Evolutionary conservation across 2,888 invertebrate genomes (phyloP).

Genomic region (Muscina levida): DNA sequence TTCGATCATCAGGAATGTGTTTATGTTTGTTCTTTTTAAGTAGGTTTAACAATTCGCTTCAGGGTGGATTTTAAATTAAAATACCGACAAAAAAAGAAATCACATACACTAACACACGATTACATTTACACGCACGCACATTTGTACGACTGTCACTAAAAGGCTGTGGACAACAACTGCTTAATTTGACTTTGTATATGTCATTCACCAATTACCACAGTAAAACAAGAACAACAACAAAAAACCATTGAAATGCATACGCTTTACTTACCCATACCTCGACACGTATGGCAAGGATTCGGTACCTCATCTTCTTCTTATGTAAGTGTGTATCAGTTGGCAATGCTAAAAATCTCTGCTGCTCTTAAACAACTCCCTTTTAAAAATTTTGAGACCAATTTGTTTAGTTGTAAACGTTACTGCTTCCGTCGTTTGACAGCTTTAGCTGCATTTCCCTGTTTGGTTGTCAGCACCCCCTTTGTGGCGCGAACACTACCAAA

Average conservation of each 20-base stretch:
- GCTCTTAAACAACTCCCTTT: conserved; percentile 8
- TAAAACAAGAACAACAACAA: conserved; percentile 8
- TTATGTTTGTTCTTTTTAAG: conserved; percentile 10
- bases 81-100: no score
- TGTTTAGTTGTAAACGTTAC: conserved; percentile 20
- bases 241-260: conserved; percentile 16
- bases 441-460: conserved; percentile 46
- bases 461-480: conserved; percentile 51
- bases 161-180: background rate
- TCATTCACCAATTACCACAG: conserved; percentile 52
- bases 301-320: no score
- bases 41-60: background rate
- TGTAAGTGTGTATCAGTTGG: conserved; percentile 1
- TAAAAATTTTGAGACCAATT: background rate
- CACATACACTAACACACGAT: background rate
- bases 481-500: background rate
- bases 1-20: conserved; percentile 15
- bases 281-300: no score
- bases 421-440: conserved; percentile 27
- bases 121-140: background rate
- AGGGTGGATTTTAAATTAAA: conserved; percentile 26
- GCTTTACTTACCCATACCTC: background rate
- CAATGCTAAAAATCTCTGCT: background rate
- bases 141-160: conserved; percentile 14
- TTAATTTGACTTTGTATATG: conserved; percentile 48